Evolutionary conservation across 2,113 vertebrate species (phyloP).

Genomic region (Entelurus aequoreus): DNA sequence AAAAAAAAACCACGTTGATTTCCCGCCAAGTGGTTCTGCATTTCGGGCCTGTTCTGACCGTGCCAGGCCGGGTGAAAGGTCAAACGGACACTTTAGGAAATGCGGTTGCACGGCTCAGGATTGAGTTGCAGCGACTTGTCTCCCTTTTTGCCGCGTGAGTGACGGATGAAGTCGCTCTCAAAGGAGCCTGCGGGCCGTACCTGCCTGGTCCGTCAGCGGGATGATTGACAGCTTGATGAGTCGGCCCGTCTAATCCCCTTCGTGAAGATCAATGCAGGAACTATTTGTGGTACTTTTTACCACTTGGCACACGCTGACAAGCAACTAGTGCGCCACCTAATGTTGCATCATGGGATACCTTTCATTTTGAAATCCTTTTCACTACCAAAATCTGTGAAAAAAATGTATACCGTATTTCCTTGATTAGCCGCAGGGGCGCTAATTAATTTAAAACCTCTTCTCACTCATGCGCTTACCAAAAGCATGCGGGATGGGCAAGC

Average conservation of each 20-base stretch:
- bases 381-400: no score
- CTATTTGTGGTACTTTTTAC: not conserved
- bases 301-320: constrained; percentile 33
- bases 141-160: not conserved
- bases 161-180: constrained; percentile 53
- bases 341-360: not conserved
- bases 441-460: no score
- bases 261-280: constrained; percentile 55
- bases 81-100: constrained; percentile 13
- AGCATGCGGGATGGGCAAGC: no score
- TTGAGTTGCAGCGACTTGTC: constrained; percentile 61
- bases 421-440: no score
- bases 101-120: constrained; percentile 7
- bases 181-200: constrained; percentile 25
- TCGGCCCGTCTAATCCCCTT: constrained; percentile 67
- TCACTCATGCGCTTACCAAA: no score
- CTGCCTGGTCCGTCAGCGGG: constrained; percentile 44
- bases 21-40: no score
- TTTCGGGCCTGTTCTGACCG: no score
- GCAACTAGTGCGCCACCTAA: constrained; percentile 20
- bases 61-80: constrained; percentile 8
- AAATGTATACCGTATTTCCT: no score
- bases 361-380: no score
- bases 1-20: no score
- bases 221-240: constrained; percentile 69